Evolutionary conservation across 2,113 vertebrate genomes (phyloP).

Genomic region (Phrynosoma platyrhinos): DNA sequence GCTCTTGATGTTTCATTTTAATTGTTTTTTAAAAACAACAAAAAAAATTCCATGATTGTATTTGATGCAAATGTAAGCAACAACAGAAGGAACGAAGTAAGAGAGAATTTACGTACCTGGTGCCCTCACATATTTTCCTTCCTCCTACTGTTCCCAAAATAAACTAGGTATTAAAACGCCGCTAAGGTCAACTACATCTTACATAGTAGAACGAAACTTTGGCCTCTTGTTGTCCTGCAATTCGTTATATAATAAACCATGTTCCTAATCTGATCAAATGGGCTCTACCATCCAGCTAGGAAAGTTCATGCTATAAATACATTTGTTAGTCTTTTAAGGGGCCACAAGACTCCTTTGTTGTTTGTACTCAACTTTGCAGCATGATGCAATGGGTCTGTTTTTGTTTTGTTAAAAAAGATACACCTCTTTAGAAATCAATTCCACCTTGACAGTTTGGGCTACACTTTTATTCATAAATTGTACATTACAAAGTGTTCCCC

Average conservation of each 20-base stretch:
- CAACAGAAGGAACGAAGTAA: constrained; percentile 3
- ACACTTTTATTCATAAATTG: constrained; percentile 68
- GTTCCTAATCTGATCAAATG: constrained; percentile 47
- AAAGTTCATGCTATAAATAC: constrained; percentile 32
- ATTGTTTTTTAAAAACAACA: constrained; percentile 20
- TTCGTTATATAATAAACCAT: constrained; percentile 72
- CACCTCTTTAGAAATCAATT: constrained; percentile 67
- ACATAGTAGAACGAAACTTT: constrained; percentile 68
- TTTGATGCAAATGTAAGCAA: constrained; percentile 56
- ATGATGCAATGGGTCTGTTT: constrained; percentile 70
- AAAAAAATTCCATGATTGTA: constrained; percentile 41
- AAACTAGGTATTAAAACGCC: constrained; percentile 63
- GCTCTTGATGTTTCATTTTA: constrained; percentile 33
- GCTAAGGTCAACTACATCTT: constrained; percentile 74
- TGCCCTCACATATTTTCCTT: constrained; percentile 42
- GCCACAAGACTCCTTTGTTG: constrained; percentile 6
- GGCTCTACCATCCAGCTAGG: constrained; percentile 39
- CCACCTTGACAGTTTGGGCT: constrained; percentile 65
- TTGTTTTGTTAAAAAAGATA: constrained; percentile 39
- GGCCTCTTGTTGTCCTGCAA: constrained; percentile 73
- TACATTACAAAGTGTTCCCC: constrained; percentile 75
- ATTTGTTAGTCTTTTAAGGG: not conserved
- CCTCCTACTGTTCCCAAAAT: constrained; percentile 51
- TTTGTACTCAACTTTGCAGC: constrained; percentile 76
- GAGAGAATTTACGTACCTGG: not conserved